phyloP scores from a whole-genome alignment of 2,888 invertebrate genomes.

The Drosophila rubida region DNA sequence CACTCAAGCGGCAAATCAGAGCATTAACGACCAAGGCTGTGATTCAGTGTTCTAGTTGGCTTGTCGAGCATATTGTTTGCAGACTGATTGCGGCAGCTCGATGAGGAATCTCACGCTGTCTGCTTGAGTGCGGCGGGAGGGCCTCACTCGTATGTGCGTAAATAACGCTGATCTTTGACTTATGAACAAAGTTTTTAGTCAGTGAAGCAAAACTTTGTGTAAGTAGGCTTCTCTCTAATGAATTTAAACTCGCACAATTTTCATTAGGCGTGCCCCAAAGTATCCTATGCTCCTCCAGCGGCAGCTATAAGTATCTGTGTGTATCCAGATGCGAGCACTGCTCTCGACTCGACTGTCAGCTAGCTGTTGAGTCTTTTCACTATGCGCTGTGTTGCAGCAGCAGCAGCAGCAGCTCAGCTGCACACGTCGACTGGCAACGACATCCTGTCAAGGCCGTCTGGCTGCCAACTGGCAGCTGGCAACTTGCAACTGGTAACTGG shows the following conservation, averaged over 20 bases:
- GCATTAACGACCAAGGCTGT: conserved; percentile 21
- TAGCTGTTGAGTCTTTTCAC: neutral
- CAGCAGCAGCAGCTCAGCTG: conserved; percentile 12
- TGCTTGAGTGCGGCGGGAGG: neutral
- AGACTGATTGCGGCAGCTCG: conserved; percentile 44
- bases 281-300: conserved; percentile 14
- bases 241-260: conserved; percentile 50
- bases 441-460: conserved; percentile 69
- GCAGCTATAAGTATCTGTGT: conserved; percentile 1
- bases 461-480: conserved; percentile 6
- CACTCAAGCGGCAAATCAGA: conserved; percentile 52
- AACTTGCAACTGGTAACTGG: conserved; percentile 36
- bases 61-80: conserved; percentile 47
- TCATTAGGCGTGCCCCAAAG: conserved; percentile 52
- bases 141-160: conserved; percentile 28
- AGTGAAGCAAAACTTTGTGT: conserved; percentile 54
- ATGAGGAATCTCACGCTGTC: conserved; percentile 6
- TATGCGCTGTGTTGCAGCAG: conserved; percentile 19
- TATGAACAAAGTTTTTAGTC: conserved; percentile 53
- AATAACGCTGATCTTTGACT: conserved; percentile 67
- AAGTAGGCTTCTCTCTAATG: conserved; percentile 47
- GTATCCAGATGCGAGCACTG: conserved; percentile 5
- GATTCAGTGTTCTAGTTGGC: conserved; percentile 18
- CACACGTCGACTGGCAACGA: conserved; percentile 20
- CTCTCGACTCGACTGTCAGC: neutral